phyloP scores from a whole-genome alignment of 2,888 invertebrate genomes.

The Unio pictorum region DNA sequence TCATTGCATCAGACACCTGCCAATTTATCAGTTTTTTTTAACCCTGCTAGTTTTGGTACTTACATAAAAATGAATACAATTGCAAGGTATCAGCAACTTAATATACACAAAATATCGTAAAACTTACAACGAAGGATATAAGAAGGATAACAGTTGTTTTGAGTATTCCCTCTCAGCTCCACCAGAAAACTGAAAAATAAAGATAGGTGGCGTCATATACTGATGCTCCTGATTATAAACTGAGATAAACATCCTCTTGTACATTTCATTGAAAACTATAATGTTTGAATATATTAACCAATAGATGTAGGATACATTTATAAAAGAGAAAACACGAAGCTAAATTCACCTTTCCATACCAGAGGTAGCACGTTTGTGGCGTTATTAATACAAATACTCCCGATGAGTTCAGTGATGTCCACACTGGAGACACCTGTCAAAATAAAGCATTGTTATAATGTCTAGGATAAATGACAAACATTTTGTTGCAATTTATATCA shows the following conservation, averaged over 20 bases:
- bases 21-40: too few species aligned
- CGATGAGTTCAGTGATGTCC: conserved; percentile 47
- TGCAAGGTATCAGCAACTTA: too few species aligned
- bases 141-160: conserved; percentile 49
- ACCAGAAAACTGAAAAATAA: conserved; percentile 41
- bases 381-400: conserved; percentile 46
- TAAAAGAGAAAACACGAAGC: background rate
- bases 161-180: conserved; percentile 55
- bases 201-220: background rate
- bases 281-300: background rate
- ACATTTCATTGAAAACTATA: background rate
- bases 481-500: too few species aligned
- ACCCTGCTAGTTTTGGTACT: too few species aligned
- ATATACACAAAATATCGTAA: background rate
- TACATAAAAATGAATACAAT: too few species aligned
- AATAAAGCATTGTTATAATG: background rate
- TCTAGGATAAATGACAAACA: too few species aligned
- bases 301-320: too few species aligned
- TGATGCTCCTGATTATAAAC: too few species aligned
- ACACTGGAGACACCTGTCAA: conserved; percentile 35
- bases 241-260: background rate
- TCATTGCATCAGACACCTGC: too few species aligned
- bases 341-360: conserved; percentile 57
- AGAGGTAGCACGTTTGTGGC: conserved; percentile 33
- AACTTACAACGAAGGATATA: conserved; percentile 49